These are phyloP conservation scores for Drosophila nigricruria DNA, from an alignment of 2,888 invertebrate species.

Conservation along the genomic window DNA sequence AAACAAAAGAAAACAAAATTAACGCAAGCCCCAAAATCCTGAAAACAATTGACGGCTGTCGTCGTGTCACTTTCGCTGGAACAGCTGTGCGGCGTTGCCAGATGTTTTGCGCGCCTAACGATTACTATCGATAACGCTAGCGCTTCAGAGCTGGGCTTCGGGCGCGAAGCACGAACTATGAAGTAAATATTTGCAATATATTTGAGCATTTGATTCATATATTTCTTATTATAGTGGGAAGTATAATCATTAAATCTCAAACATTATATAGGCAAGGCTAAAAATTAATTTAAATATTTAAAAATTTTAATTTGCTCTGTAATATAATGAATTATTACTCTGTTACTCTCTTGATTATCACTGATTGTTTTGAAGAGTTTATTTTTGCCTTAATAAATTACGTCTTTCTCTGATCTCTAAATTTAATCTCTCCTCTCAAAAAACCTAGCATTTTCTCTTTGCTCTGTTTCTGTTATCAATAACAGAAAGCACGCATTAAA, in stretches of 20 bases:
- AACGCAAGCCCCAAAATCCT: neutral
- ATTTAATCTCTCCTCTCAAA: too few species aligned
- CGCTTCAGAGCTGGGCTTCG: neutral
- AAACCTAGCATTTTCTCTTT: neutral
- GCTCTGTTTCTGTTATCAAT: neutral
- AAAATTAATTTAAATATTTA: too few species aligned
- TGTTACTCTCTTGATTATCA: too few species aligned
- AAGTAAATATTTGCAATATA: neutral
- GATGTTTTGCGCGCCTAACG: neutral
- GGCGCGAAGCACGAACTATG: neutral
- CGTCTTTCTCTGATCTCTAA: neutral
- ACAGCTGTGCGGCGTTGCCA: conserved; percentile 37
- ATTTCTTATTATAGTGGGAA: neutral
- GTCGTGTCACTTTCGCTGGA: conserved; percentile 66
- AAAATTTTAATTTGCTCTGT: too few species aligned
- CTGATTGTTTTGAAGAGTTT: neutral
- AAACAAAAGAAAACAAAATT: conserved; percentile 15
- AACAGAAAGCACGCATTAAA: neutral
- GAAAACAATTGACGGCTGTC: conserved; percentile 42
- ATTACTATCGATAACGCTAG: conserved; percentile 12
- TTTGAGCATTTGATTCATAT: too few species aligned
- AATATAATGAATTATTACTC: too few species aligned
- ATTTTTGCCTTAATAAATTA: neutral
- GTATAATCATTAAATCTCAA: too few species aligned
- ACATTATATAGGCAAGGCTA: too few species aligned